Conservation (phyloP, 2,113 vertebrate genomes). For the Centropus unirufus region DNA sequence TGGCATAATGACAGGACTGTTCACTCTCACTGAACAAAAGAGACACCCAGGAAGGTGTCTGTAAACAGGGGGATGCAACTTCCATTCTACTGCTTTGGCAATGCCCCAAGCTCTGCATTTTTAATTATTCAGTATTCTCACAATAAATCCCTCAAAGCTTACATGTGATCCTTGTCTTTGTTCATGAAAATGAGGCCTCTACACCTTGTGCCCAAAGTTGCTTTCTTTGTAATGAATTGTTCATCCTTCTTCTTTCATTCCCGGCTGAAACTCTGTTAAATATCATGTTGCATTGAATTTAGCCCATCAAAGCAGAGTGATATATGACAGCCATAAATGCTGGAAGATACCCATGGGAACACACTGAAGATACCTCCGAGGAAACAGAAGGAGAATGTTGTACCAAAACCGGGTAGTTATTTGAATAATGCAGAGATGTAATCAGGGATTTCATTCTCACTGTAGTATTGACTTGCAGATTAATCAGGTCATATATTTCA, state of each 20-base stretch:
- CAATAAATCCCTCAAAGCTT: constrained; percentile 2
- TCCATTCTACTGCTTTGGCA: not conserved
- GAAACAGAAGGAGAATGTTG: not conserved
- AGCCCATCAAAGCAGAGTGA: constrained; percentile 1
- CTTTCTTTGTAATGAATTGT: not conserved
- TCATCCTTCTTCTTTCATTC: not conserved
- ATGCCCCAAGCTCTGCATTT: not conserved
- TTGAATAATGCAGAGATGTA: constrained; percentile 20
- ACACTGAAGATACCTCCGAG: not conserved
- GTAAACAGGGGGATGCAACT: not conserved
- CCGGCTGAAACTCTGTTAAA: not conserved
- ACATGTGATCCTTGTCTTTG: not conserved
- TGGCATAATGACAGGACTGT: not conserved
- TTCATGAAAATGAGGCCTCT: not conserved
- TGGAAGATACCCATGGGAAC: not conserved
- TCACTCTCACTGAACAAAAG: not conserved
- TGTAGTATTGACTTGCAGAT: not conserved
- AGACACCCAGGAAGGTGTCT: not conserved
- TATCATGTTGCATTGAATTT: not conserved
- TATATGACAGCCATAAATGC: not conserved
- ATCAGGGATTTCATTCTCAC: not conserved
- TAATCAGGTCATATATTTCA: not conserved
- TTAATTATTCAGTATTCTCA: not conserved
- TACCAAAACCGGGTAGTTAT: not conserved
- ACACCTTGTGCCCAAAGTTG: not conserved